Evolutionary conservation across 2,888 invertebrate genomes (phyloP), one percentile per base, ranked within the genome.

Genomic region (Amiota communis): DNA sequence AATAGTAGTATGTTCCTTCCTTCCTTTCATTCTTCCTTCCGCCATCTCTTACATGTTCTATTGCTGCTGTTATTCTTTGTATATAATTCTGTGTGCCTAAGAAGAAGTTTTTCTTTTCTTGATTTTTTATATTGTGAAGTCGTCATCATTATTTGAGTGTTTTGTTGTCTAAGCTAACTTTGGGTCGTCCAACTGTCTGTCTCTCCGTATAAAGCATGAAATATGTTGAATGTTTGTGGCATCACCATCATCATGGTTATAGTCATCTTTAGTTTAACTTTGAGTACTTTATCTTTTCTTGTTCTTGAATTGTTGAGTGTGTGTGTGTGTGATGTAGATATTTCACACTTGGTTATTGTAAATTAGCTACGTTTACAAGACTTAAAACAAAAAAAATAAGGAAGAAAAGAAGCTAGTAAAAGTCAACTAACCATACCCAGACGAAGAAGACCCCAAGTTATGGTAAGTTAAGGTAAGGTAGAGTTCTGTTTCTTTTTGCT

Each of bases 331-430:
- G 59, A 73, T 72, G 71, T 9, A 64, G 13, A 17, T 57, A 59
- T 56, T 72, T 17, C 75, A 71, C 72, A 75, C 69, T 68, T 76
- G 69, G 48, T 56, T 67, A 20, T 65, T 75, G 74, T 75, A 75
- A 51, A 68, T 68, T 68, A 53, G 48, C 63, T 46, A 63, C 63
- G 36, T 63, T 63, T 63, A 63, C 63, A 63, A 63, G 46, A 23
- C 8, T 36, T 36, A 6, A 36, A 6, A 6, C 36, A 36, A 36
- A 36, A 36, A 36, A 36, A 36, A 6, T 36, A 36, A 36, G 36
- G 6, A 36, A 36, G 6, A 36, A 36, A 36, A 36, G 2, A 36
- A 6, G 36, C 4, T 36, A 36, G 36, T 36, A 36, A 36, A 36
- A 36, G 36, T 36, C 36, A 36, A 36, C 36, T 36, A 36, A 36